Percentiles rank a stretch among this genome's conserved stretches.
Conservation (phyloP, 2,797 vertebrate genomes). For the Ara ararauna region DNA sequence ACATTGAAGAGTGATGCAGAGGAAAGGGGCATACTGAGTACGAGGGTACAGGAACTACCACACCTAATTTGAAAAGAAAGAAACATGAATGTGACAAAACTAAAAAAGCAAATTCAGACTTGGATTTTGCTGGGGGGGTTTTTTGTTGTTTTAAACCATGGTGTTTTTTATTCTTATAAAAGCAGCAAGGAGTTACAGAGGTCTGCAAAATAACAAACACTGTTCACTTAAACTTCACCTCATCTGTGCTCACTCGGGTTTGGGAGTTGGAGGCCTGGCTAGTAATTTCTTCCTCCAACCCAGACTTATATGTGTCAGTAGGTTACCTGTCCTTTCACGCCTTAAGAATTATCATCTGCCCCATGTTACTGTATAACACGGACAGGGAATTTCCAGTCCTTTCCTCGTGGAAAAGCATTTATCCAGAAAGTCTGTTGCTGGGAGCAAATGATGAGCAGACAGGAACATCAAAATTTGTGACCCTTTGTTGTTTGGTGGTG, state of each 20-base stretch:
- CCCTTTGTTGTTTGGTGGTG: background rate
- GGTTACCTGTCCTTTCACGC: background rate
- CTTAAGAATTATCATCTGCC: background rate
- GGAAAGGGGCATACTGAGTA: background rate
- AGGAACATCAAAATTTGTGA: background rate
- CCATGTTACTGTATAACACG: background rate
- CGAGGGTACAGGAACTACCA: background rate
- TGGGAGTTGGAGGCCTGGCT: background rate
- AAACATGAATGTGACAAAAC: background rate
- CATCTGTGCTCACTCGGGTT: background rate
- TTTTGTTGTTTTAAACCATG: background rate
- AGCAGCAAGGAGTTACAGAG: constrained; percentile 21
- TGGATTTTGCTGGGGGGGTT: background rate
- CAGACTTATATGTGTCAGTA: background rate
- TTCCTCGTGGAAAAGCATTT: background rate
- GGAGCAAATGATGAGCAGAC: background rate
- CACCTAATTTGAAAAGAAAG: background rate
- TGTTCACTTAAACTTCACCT: background rate
- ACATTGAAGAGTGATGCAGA: background rate
- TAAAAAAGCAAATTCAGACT: background rate
- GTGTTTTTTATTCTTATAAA: constrained; percentile 46
- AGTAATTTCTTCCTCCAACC: background rate
- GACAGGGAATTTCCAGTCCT: background rate
- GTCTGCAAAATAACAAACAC: background rate
- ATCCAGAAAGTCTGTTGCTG: background rate